phyloP scores from a whole-genome alignment of 2,888 invertebrate species.

The Spisula subtruncata region DNA sequence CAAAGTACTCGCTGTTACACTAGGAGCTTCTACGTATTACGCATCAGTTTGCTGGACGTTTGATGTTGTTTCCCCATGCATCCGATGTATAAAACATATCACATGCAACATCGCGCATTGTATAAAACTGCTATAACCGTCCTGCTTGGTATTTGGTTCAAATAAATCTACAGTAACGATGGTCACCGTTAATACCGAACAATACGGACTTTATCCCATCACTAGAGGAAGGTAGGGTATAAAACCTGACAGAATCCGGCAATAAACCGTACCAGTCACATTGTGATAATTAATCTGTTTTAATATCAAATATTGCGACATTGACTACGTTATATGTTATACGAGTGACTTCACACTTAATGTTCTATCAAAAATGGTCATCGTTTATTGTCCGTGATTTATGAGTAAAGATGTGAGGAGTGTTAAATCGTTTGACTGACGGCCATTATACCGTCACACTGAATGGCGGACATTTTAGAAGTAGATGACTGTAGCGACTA shows the following conservation, averaged over 20 bases:
- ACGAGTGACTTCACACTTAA: not conserved
- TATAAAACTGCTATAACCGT: no score
- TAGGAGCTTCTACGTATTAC: no score
- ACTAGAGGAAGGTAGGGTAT: not conserved
- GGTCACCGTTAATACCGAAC: not conserved
- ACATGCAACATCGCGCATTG: no score
- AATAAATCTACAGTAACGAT: not conserved
- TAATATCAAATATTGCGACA: not conserved
- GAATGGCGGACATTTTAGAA: not conserved
- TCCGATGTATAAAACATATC: no score
- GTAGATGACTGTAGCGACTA: not conserved
- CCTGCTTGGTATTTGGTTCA: conserved; percentile 9
- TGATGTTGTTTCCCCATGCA: no score
- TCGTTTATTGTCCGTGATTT: not conserved
- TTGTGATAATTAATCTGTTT: not conserved
- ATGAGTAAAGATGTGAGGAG: not conserved
- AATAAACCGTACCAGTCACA: not conserved
- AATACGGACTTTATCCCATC: conserved; percentile 3
- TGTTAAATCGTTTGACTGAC: not conserved
- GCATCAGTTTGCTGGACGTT: no score
- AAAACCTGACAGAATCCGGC: conserved; percentile 18
- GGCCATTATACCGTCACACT: not conserved
- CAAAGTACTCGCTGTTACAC: no score
- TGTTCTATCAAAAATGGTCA: conserved; percentile 1
- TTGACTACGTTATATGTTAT: not conserved